Evolutionary conservation across 2,797 vertebrate genomes (phyloP), one percentile per base, ranked within the genome.

Genomic region (Lagothrix lagotricha): DNA sequence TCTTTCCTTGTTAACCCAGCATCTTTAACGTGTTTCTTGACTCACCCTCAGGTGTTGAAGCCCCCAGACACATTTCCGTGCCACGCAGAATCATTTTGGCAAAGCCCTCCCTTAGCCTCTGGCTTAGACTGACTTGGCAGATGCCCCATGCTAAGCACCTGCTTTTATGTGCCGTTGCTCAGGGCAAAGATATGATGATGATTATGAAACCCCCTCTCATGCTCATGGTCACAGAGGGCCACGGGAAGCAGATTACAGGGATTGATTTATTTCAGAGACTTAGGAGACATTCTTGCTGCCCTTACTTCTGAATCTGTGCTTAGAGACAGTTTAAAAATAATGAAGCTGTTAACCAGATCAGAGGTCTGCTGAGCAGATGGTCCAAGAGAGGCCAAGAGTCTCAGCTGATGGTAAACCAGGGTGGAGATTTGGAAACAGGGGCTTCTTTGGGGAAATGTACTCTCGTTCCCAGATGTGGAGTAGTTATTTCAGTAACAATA

Each of bases 281-380:
- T 85, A 80, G 48, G 77, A 50, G 19, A 85, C 77, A 50, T 79
- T 93, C 44, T 96, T 83, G 50, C 46, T 95, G 89, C 72, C 80
- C 57, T 96, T 88, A 70, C 77, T 54, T 96, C 76, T 70, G 94
- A 87, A 95, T 96, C 88, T 88, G 77, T 85, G 64, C 77, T 83
- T 90, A 92, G 89, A 92, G 91, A 67, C 50, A 48, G 91, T 87
- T 75, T 80, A 93, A 83, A 96, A 97, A 84, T 92, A 81, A 96
- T 3, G 82, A 96, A 58, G 44, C 86, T 90, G 41, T 94, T 95
- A 82, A 57, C 36, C 44, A 46, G 76, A 17, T 82, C 70, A 96
- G 93, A 96, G 88, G 81, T 57, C 28, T n/a, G 41, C 72, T 70
- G 86, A 97, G 70, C 94, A 95, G 85, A 93, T 92, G 91, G 91